Evolutionary conservation across 1,140 invertebrate genomes (phyloP).

Genomic region (Drosophila kepulauana): DNA sequence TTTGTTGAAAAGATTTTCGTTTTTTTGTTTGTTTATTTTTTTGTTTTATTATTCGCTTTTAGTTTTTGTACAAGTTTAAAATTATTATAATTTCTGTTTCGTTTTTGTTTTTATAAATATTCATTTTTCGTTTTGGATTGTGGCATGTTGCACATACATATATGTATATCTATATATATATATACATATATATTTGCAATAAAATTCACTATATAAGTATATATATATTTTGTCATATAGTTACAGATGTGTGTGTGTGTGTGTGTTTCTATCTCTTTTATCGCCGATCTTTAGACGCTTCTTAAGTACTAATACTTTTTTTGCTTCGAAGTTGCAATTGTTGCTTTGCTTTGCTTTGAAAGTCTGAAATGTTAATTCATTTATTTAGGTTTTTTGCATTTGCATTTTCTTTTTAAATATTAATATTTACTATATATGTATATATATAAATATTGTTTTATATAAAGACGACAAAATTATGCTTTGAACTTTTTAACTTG

Average conservation of each 20-base stretch:
- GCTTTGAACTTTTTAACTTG: slow-evolving; percentile 70
- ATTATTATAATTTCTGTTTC: slow-evolving; percentile 21
- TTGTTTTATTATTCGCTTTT: slow-evolving; percentile 24
- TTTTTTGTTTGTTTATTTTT: background rate
- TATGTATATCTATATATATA: slow-evolving; percentile 26
- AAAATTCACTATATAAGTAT: slow-evolving; percentile 68
- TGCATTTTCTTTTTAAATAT: slow-evolving; percentile 13
- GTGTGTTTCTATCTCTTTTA: too few relatives aligned
- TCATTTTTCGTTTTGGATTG: slow-evolving; percentile 64
- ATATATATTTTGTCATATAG: slow-evolving; percentile 28
- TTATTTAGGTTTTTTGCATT: slow-evolving; percentile 49
- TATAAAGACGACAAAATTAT: slow-evolving; percentile 79
- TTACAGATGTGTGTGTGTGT: slow-evolving; percentile 15
- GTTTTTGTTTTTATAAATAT: slow-evolving; percentile 53
- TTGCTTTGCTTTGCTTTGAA: slow-evolving; percentile 66
- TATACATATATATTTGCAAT: slow-evolving; percentile 54
- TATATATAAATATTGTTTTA: slow-evolving; percentile 40
- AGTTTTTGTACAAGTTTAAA: slow-evolving; percentile 48
- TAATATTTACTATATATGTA: slow-evolving; percentile 48
- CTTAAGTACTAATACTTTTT: slow-evolving; percentile 48
- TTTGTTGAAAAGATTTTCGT: slow-evolving; percentile 29
- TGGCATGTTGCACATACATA: slow-evolving; percentile 44
- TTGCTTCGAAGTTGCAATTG: slow-evolving; percentile 30
- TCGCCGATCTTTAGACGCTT: slow-evolving; percentile 31
- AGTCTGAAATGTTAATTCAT: slow-evolving; percentile 81